Conservation (phyloP, 2,888 invertebrate genomes). For the Xestia rhomboidea region DNA sequence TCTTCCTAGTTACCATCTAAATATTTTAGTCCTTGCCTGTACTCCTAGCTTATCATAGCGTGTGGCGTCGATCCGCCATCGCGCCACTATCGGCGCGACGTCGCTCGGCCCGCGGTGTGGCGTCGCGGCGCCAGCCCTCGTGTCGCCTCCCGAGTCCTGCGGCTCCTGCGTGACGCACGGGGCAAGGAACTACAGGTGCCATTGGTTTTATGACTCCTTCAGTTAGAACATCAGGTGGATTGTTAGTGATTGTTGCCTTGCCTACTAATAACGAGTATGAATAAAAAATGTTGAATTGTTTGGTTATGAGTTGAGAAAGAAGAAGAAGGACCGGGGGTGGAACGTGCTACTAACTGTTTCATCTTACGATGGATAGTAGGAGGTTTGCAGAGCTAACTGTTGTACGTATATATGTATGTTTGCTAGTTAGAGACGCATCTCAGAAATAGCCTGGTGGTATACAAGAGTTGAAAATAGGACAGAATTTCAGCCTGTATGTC, state of each 20-base stretch:
- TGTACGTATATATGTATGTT: no score
- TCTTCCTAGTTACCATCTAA: no score
- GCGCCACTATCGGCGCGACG: constrained; percentile 33
- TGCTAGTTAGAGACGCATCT: background rate
- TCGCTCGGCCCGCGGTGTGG: constrained; percentile 30
- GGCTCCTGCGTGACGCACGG: constrained; percentile 59
- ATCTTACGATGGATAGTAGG: background rate
- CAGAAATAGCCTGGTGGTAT: no score
- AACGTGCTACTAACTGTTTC: background rate
- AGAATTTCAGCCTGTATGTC: background rate
- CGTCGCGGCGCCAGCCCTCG: constrained; percentile 54
- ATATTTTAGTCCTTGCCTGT: background rate
- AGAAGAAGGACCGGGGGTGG: background rate
- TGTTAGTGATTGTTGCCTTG: constrained; percentile 6
- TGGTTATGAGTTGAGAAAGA: background rate
- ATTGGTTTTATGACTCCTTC: constrained; percentile 2
- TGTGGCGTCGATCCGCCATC: constrained; percentile 57
- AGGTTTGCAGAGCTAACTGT: background rate
- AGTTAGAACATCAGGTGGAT: constrained; percentile 4
- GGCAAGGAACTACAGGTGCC: constrained; percentile 44
- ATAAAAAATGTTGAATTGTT: background rate
- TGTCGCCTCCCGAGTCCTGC: constrained; percentile 17
- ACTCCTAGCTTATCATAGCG: constrained; percentile 53
- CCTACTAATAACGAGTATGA: background rate
- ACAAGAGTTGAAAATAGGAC: background rate